Conservation (phyloP, 2,888 invertebrate species). For the Noctua janthe region DNA sequence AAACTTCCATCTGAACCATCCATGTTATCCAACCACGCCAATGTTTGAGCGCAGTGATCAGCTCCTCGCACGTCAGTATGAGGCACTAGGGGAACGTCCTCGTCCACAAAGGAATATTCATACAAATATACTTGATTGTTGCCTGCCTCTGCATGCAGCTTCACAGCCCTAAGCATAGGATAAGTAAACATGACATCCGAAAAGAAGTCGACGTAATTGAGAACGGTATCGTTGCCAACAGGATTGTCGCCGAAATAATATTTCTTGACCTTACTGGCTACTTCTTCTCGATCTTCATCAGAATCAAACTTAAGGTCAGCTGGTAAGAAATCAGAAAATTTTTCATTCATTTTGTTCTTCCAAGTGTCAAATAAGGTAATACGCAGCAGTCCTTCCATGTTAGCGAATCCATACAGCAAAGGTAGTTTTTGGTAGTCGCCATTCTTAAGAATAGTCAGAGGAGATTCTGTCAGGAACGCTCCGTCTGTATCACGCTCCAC, state of each 20-base stretch:
- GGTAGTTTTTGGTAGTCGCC: slow-evolving; percentile 68
- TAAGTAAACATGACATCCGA: slow-evolving; percentile 78
- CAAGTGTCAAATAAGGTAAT: slow-evolving; percentile 68
- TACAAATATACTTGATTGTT: slow-evolving; percentile 76
- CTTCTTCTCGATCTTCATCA: slow-evolving; percentile 68
- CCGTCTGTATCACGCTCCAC: slow-evolving; percentile 48
- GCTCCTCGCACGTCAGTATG: slow-evolving; percentile 69
- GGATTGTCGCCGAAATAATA: slow-evolving; percentile 75
- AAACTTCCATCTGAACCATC: slow-evolving; percentile 44
- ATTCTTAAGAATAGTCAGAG: slow-evolving; percentile 70
- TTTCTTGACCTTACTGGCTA: slow-evolving; percentile 69
- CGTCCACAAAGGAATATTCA: slow-evolving; percentile 74
- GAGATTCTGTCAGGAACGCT: slow-evolving; percentile 52
- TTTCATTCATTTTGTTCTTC: slow-evolving; percentile 73
- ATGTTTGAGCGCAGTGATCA: slow-evolving; percentile 72
- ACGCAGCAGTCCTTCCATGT: slow-evolving; percentile 73
- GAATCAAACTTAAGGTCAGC: slow-evolving; percentile 73
- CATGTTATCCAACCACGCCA: slow-evolving; percentile 48
- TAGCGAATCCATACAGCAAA: slow-evolving; percentile 67
- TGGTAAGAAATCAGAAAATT: slow-evolving; percentile 64
- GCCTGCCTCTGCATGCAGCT: slow-evolving; percentile 71
- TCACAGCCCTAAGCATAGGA: slow-evolving; percentile 68
- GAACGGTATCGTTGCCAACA: slow-evolving; percentile 66
- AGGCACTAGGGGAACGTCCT: slow-evolving; percentile 64
- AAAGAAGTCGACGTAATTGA: slow-evolving; percentile 73